Percentiles rank a stretch among this genome's conserved stretches.
These are phyloP conservation scores for Crotalus tigris DNA, from an alignment of 2,113 vertebrate genomes.

Conservation along the genomic window DNA sequence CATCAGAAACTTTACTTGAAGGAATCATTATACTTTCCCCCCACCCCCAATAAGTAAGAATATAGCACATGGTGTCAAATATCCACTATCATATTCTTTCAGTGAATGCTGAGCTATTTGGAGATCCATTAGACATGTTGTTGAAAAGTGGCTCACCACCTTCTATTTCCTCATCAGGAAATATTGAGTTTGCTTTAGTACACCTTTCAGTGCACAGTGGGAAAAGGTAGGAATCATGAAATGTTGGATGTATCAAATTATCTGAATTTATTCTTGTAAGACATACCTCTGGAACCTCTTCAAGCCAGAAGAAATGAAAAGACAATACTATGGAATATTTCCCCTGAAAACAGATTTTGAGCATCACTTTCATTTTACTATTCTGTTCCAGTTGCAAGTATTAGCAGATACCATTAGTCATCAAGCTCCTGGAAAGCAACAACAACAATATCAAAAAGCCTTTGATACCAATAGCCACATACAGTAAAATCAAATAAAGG, in stretches of 20 bases:
- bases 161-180: neutral
- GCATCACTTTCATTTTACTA: neutral
- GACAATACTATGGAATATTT: neutral
- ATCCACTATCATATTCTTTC: neutral
- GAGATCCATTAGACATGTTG: neutral
- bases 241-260: neutral
- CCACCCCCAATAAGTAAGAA: neutral
- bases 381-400: neutral
- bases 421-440: neutral
- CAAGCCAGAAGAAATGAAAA: neutral
- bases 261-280: neutral
- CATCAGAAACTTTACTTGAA: neutral
- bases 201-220: neutral
- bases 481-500: neutral
- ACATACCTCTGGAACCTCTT: neutral
- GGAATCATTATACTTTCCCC: neutral
- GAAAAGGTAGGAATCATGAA: neutral
- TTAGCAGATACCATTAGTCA: neutral
- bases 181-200: neutral
- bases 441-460: neutral
- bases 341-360: too few species aligned
- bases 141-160: neutral
- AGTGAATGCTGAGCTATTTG: neutral
- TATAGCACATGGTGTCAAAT: neutral
- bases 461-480: neutral